These are phyloP conservation scores for Botia almorhae DNA, from an alignment of 2,797 vertebrate species.

Conservation along the genomic window DNA sequence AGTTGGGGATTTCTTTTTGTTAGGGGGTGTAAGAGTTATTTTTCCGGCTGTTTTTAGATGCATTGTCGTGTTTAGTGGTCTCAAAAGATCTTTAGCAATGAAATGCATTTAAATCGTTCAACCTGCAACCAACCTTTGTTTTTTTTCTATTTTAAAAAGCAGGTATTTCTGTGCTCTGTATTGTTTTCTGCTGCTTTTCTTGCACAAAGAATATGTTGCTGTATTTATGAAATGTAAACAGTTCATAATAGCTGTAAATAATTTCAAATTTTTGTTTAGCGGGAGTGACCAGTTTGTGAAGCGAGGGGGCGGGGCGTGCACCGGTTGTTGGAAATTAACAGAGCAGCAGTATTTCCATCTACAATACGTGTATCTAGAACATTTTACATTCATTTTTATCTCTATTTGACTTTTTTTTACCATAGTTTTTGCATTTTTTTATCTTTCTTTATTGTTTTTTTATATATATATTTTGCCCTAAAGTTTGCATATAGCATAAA, in stretches of 20 bases:
- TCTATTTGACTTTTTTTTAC: too few species aligned
- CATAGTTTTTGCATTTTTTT: too few species aligned
- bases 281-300: neutral
- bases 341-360: neutral
- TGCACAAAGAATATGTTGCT: neutral
- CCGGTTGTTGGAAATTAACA: neutral
- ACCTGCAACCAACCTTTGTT: neutral
- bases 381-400: too few species aligned
- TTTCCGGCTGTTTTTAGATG: neutral
- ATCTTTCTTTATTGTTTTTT: too few species aligned
- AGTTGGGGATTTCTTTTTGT: too few species aligned
- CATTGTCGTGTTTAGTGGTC: neutral
- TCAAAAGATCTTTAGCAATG: conserved; percentile 21
- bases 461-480: too few species aligned
- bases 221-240: neutral
- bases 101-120: conserved; percentile 33
- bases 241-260: neutral
- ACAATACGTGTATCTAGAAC: neutral
- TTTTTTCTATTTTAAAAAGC: neutral
- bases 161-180: neutral
- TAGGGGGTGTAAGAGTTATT: neutral
- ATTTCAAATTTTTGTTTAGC: neutral
- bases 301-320: conserved; percentile 1
- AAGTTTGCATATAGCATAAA: neutral
- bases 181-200: neutral